Conservation (phyloP, 2,113 vertebrate genomes). For the Elaphurus davidianus region DNA sequence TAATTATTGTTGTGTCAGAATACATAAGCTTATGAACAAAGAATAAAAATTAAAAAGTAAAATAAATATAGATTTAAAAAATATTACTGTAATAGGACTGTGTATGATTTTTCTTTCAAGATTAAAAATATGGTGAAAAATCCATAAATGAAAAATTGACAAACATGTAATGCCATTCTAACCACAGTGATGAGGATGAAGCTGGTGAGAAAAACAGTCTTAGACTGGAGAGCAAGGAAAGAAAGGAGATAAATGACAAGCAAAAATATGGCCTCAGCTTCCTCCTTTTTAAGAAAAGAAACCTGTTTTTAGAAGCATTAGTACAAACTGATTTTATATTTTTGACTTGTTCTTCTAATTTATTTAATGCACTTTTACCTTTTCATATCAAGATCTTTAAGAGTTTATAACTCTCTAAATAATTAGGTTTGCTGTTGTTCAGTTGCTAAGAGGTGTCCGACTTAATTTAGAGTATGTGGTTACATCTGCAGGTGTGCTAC, state of each 20-base stretch:
- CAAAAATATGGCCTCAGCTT: not conserved
- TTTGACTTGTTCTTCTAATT: conserved; percentile 50
- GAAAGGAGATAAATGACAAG: not conserved
- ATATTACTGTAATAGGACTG: not conserved
- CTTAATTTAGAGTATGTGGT: conserved; percentile 55
- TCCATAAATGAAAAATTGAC: not conserved
- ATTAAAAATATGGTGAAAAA: not conserved
- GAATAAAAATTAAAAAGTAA: not conserved
- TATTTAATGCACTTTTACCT: conserved; percentile 69
- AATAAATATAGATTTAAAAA: not conserved
- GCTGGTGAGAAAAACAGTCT: not conserved
- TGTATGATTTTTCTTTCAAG: not conserved
- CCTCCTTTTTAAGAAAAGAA: not conserved
- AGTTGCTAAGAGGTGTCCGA: not conserved
- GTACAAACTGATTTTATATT: not conserved
- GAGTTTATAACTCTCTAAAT: conserved; percentile 68
- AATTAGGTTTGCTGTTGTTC: conserved; percentile 42
- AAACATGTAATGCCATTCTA: not conserved
- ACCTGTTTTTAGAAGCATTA: conserved; percentile 20
- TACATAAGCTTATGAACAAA: not conserved
- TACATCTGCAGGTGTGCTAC: not conserved
- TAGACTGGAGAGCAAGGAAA: not conserved
- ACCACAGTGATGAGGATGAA: not conserved
- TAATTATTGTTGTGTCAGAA: not conserved
- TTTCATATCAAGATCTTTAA: conserved; percentile 62